These are phyloP conservation scores for Polyodon spathula DNA, from an alignment of 2,113 vertebrate species.

Conservation along the genomic window DNA sequence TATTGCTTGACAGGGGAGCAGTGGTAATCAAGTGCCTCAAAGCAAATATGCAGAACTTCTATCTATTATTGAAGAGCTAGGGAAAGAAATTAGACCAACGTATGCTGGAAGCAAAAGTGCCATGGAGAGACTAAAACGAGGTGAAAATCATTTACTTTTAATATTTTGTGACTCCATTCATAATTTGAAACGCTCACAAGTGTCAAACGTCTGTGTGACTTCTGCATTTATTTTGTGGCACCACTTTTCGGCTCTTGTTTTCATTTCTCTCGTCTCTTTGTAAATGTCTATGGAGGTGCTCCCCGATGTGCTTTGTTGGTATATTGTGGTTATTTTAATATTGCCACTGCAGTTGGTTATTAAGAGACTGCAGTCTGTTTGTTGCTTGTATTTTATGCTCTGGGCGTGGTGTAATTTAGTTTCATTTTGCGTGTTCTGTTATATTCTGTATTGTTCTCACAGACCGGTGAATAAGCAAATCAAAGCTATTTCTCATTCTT, in stretches of 20 bases:
- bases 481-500: slow-evolving; percentile 14
- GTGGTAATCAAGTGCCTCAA: slow-evolving; percentile 86
- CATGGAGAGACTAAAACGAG: slow-evolving; percentile 95
- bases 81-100: slow-evolving; percentile 93
- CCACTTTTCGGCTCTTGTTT: too few species aligned
- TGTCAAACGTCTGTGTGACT: too few species aligned
- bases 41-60: slow-evolving; percentile 97
- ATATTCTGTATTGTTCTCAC: too few species aligned
- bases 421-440: slow-evolving; percentile 9
- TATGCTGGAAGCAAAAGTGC: slow-evolving; percentile 97
- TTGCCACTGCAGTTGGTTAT: too few species aligned
- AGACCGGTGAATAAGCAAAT: too few species aligned
- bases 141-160: too few species aligned
- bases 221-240: neutral
- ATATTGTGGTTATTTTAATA: too few species aligned
- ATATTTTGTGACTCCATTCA: too few species aligned
- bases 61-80: slow-evolving; percentile 93
- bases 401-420: neutral
- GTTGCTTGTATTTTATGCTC: neutral
- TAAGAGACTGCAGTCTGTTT: too few species aligned
- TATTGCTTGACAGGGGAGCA: slow-evolving; percentile 60
- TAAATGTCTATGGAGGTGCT: too few species aligned
- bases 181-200: slow-evolving; percentile 25
- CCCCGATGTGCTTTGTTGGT: too few species aligned
- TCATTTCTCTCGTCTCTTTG: too few species aligned